Conservation (phyloP, 2,113 vertebrate genomes). For the Nibea albiflora region DNA sequence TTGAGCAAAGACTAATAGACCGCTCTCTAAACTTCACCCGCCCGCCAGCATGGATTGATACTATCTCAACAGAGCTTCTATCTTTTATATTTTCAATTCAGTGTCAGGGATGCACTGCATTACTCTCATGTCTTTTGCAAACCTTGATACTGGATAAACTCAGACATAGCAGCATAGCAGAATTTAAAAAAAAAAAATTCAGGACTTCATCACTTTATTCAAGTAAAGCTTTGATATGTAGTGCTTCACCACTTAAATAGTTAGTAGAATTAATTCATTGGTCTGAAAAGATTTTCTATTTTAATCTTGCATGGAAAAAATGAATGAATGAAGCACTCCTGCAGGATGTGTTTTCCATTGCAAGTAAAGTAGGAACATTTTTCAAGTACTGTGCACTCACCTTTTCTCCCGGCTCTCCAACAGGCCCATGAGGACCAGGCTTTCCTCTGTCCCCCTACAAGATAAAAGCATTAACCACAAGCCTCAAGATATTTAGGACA, state of each 20-base stretch:
- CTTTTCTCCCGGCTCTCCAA: conserved; percentile 87
- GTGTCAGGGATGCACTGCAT: conserved; percentile 32
- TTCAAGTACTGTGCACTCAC: conserved; percentile 73
- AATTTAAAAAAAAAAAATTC: conserved; percentile 27
- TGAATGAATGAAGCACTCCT: conserved; percentile 25
- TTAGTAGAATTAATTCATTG: conserved; percentile 41
- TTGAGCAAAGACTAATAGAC: conserved; percentile 57
- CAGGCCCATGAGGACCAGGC: conserved; percentile 84
- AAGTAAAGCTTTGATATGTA: conserved; percentile 46
- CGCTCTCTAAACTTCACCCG: conserved; percentile 26
- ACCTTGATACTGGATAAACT: conserved; percentile 38
- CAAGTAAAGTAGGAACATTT: conserved; percentile 16
- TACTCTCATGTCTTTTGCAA: conserved; percentile 53
- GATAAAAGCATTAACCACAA: conserved; percentile 61
- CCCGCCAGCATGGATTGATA: conserved; percentile 47
- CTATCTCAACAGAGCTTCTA: conserved; percentile 47
- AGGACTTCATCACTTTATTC: conserved; percentile 49
- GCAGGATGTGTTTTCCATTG: conserved; percentile 26
- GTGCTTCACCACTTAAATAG: conserved; percentile 24
- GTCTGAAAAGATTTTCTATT: conserved; percentile 25
- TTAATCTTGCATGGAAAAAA: conserved; percentile 37
- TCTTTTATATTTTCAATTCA: conserved; percentile 56
- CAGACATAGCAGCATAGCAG: background rate
- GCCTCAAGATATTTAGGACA: conserved; percentile 31
- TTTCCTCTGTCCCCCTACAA: conserved; percentile 90